Evolutionary conservation across 2,888 invertebrate species (phyloP), one percentile per base, ranked within the genome.

Genomic region (Erebia palarica): DNA sequence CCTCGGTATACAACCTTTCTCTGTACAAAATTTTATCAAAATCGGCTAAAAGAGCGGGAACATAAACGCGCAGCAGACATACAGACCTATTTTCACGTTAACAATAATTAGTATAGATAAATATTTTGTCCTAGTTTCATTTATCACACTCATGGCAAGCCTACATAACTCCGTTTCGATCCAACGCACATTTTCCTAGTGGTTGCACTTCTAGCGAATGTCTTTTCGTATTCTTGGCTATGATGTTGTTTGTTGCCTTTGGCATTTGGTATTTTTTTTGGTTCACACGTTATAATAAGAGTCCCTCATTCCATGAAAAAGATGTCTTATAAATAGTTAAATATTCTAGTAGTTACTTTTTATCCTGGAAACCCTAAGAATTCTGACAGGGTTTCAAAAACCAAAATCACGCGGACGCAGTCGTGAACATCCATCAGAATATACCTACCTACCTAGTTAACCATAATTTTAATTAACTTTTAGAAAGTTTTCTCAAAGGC

Each of bases 171-270:
- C 66, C 83, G 82, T 83, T 85, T 86, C 86, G 81, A 86, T 78
- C 81, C 83, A 86, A 84, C 85, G 83, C 84, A 81, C 84, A 85
- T 88, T 87, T 90, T 89, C 89, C 85, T 86, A 79, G 79, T 79
- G 78, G 75, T 73, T 75, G 75, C 71, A 74, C 73, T 74, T 76
- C 72, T 69, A 74, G 66, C 61, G 66, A 78, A 77, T 74, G 71
- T 57, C 74, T 75, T 75, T 76, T 78, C 74, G 72, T 76, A 75
- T 73, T 72, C 68, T 73, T 69, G 69, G 69, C 71, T 68, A 71
- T 75, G 58, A 57, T 51, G 57, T 61, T 60, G 42, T 69, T 55
- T 65, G 14, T 65, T 49, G 49, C 53, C 42, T 55, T 42, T 42
- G 18, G 27, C 27, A 27, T 27, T 21, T 51, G 27, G 3, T 21